Conservation (phyloP, 2,888 invertebrate genomes). For the Yponomeuta evonymella region DNA sequence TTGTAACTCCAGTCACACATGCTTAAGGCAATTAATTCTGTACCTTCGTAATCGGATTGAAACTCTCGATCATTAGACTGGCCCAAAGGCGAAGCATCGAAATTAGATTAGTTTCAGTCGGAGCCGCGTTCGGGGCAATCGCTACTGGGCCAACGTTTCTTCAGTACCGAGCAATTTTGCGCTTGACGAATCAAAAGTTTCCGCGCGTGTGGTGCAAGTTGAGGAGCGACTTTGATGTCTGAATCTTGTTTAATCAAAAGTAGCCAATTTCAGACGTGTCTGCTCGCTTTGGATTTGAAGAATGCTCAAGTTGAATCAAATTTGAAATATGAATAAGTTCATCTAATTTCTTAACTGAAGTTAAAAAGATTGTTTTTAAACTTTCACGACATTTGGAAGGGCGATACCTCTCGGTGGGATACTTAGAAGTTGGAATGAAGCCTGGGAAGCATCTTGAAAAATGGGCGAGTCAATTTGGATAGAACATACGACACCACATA, state of each 20-base stretch:
- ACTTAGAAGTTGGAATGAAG: too few species aligned
- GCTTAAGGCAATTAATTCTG: neutral
- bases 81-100: neutral
- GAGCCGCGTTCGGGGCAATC: constrained; percentile 25
- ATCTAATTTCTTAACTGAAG: neutral
- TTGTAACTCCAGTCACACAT: neutral
- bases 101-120: constrained; percentile 5
- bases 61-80: constrained; percentile 5
- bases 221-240: constrained; percentile 13
- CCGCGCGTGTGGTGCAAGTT: constrained; percentile 20
- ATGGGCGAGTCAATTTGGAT: too few species aligned
- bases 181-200: constrained; percentile 51
- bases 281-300: neutral
- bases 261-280: neutral
- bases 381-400: too few species aligned
- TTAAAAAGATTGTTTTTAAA: too few species aligned
- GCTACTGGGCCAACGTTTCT: constrained; percentile 44
- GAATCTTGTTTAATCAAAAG: constrained; percentile 10
- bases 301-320: neutral
- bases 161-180: constrained; percentile 52
- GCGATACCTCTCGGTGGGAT: too few species aligned
- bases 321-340: neutral
- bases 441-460: too few species aligned
- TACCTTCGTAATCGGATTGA: constrained; percentile 5
- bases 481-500: too few species aligned